Evolutionary conservation across 2,888 invertebrate species (phyloP).

Genomic region (Masnerella sp.): DNA sequence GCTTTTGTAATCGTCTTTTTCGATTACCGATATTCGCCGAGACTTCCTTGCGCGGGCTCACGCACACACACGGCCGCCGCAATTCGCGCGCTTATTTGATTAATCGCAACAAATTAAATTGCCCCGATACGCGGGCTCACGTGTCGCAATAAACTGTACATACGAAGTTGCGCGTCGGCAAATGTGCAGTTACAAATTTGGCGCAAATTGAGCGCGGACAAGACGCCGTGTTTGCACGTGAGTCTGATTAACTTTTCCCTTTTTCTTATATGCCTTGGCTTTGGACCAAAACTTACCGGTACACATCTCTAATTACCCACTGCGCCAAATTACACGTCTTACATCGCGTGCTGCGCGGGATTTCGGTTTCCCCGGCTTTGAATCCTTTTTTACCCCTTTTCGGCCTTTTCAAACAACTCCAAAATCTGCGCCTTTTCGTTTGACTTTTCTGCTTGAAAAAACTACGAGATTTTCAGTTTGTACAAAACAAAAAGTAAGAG

Average conservation of each 20-base stretch:
- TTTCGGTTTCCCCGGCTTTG: too few relatives aligned
- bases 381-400: too few relatives aligned
- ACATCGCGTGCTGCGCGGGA: not conserved
- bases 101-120: conserved; percentile 39
- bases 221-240: too few relatives aligned
- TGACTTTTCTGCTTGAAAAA: too few relatives aligned
- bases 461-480: too few relatives aligned
- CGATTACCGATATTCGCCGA: conserved; percentile 29
- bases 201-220: conserved; percentile 47
- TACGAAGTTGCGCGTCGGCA: conserved; percentile 18
- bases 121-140: conserved; percentile 10
- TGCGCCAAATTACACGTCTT: conserved; percentile 32
- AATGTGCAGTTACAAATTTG: conserved; percentile 46
- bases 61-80: not conserved
- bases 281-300: conserved; percentile 34
- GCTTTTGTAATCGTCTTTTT: conserved; percentile 36
- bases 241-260: conserved; percentile 38
- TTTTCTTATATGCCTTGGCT: conserved; percentile 44
- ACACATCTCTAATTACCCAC: conserved; percentile 42
- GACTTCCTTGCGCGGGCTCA: conserved; percentile 21
- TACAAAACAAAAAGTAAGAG: too few relatives aligned
- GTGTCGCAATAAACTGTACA: conserved; percentile 13
- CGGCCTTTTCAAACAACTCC: too few relatives aligned
- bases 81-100: conserved; percentile 26
- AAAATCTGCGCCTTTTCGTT: too few relatives aligned